These are phyloP conservation scores for Psix sp. DNA, from an alignment of 1,140 invertebrate species.

Conservation along the genomic window DNA sequence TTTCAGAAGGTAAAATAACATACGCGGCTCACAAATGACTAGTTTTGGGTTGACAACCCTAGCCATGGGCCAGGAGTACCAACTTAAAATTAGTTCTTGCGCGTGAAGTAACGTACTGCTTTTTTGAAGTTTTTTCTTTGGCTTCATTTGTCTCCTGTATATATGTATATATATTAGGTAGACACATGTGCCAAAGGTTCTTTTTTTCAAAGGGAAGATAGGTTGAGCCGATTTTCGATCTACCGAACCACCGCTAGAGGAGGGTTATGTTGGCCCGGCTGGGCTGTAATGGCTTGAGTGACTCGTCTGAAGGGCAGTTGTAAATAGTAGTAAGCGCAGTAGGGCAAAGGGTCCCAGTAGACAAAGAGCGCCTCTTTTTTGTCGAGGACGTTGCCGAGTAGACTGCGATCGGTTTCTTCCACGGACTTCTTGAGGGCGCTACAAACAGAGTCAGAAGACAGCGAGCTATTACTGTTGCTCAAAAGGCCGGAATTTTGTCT, in stretches of 20 bases:
- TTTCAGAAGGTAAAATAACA: too few species aligned
- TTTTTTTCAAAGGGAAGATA: too few species aligned
- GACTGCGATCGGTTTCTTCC: conserved; percentile 77
- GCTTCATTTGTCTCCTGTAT: too few species aligned
- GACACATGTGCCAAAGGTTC: too few species aligned
- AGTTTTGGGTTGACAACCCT: too few species aligned
- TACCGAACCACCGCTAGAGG: conserved; percentile 68
- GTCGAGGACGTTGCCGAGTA: conserved; percentile 81
- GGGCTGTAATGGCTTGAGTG: conserved; percentile 74
- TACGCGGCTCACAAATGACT: too few species aligned
- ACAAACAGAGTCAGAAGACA: conserved; percentile 76
- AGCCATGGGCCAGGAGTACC: too few species aligned
- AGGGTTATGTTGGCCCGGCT: conserved; percentile 73
- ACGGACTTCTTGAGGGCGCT: conserved; percentile 74
- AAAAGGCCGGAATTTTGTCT: conserved; percentile 77
- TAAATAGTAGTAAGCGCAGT: conserved; percentile 89
- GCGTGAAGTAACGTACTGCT: too few species aligned
- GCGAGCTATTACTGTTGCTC: conserved; percentile 66
- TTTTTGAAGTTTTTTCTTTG: too few species aligned
- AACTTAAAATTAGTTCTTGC: too few species aligned
- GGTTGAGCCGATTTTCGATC: neutral
- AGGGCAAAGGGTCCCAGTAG: conserved; percentile 89
- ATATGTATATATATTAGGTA: too few species aligned
- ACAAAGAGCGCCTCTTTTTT: conserved; percentile 85
- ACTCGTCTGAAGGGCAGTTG: conserved; percentile 83